These are phyloP conservation scores for Diarsia mendica DNA, from an alignment of 2,888 invertebrate species.

Conservation along the genomic window DNA sequence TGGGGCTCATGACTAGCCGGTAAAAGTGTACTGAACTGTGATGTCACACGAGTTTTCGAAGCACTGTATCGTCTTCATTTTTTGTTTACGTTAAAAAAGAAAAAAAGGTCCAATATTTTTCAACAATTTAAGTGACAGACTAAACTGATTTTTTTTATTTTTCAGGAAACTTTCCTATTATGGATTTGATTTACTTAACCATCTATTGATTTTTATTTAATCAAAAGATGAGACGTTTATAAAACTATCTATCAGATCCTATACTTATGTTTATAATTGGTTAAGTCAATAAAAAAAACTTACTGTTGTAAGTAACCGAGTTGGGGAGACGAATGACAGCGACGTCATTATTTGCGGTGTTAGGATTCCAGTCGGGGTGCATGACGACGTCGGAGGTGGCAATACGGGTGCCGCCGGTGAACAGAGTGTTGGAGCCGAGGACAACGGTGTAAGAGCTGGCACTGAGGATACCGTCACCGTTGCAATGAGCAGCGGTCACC, in stretches of 20 bases:
- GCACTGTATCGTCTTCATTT: too few species aligned
- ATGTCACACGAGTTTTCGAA: too few species aligned
- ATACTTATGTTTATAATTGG: not conserved
- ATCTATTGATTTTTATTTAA: not conserved
- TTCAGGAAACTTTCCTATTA: too few species aligned
- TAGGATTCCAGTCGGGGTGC: conserved; percentile 73
- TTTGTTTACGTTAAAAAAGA: too few species aligned
- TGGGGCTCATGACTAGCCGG: too few species aligned
- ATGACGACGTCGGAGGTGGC: conserved; percentile 61
- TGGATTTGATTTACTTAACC: not conserved
- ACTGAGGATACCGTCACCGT: conserved; percentile 68
- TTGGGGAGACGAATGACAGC: conserved; percentile 68
- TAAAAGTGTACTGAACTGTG: too few species aligned
- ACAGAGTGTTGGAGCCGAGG: conserved; percentile 75
- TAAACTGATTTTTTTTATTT: too few species aligned
- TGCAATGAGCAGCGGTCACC: conserved; percentile 79
- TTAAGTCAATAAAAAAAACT: conserved; percentile 39
- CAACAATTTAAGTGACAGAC: too few species aligned
- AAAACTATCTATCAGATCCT: not conserved
- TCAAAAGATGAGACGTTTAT: too few species aligned
- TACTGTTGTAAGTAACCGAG: conserved; percentile 64
- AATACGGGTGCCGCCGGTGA: conserved; percentile 73
- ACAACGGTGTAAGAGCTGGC: conserved; percentile 74
- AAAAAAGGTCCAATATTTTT: too few species aligned
- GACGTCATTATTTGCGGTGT: conserved; percentile 72